Percentiles rank a stretch among this genome's conserved stretches.
Conservation (phyloP, 2,888 invertebrate species). For the Rhagonycha fulva region DNA sequence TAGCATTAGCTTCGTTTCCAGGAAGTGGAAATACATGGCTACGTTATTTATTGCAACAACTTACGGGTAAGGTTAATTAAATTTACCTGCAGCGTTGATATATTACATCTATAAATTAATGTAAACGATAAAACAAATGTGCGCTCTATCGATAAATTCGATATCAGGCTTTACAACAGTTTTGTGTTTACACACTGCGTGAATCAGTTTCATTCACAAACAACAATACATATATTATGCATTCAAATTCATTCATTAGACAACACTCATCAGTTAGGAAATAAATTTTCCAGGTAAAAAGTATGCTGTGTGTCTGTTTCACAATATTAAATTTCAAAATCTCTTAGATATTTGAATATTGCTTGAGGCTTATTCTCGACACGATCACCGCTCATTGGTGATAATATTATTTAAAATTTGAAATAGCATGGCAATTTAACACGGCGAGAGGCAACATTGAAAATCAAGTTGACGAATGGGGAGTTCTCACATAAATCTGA, state of each 20-base stretch:
- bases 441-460: background rate
- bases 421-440: background rate
- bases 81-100: slow-evolving; percentile 3
- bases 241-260: background rate
- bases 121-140: background rate
- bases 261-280: background rate
- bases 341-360: background rate
- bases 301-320: background rate
- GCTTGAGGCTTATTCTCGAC: background rate
- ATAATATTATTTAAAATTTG: background rate
- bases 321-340: background rate
- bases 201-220: no score
- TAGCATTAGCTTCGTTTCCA: slow-evolving; percentile 77
- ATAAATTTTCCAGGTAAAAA: background rate
- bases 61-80: slow-evolving; percentile 62
- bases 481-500: background rate
- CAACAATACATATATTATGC: background rate
- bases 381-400: background rate
- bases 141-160: background rate
- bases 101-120: background rate
- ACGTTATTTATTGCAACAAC: slow-evolving; percentile 76
- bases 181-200: no score
- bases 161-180: background rate
- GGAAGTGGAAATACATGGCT: slow-evolving; percentile 89
- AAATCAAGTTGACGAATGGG: background rate